Conservation (phyloP, 2,113 vertebrate genomes). For the Naja naja region DNA sequence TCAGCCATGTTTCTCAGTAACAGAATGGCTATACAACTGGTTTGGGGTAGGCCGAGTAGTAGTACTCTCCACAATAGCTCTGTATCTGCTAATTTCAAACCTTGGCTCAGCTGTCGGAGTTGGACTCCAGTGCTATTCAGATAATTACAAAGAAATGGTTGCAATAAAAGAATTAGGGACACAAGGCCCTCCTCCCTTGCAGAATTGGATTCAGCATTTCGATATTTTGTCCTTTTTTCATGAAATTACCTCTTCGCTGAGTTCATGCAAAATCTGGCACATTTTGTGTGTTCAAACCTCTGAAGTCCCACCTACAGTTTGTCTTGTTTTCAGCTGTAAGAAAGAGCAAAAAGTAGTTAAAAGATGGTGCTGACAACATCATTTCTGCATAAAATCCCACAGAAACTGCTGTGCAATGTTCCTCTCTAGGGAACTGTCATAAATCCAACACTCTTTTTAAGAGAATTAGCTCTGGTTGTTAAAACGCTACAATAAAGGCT, state of each 20-base stretch:
- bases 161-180: not conserved
- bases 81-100: not conserved
- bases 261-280: not conserved
- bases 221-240: not conserved
- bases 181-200: not conserved
- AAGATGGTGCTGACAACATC: not conserved
- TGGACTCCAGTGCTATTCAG: not conserved
- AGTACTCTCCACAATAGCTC: not conserved
- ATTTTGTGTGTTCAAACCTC: too few species aligned
- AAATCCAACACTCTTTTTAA: not conserved
- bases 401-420: not conserved
- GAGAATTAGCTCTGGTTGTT: not conserved
- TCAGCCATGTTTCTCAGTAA: not conserved
- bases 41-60: not conserved
- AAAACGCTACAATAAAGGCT: slow-evolving; percentile 34
- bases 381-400: not conserved
- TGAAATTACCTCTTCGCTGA: not conserved
- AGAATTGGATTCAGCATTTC: not conserved
- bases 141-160: not conserved
- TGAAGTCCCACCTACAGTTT: too few species aligned
- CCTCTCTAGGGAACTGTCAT: not conserved
- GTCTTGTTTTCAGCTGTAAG: not conserved
- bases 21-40: not conserved
- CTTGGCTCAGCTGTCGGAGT: not conserved
- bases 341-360: not conserved